Evolutionary conservation across 1,140 invertebrate species (phyloP), one percentile per base, ranked within the genome.

Genomic region (Proales similis): DNA sequence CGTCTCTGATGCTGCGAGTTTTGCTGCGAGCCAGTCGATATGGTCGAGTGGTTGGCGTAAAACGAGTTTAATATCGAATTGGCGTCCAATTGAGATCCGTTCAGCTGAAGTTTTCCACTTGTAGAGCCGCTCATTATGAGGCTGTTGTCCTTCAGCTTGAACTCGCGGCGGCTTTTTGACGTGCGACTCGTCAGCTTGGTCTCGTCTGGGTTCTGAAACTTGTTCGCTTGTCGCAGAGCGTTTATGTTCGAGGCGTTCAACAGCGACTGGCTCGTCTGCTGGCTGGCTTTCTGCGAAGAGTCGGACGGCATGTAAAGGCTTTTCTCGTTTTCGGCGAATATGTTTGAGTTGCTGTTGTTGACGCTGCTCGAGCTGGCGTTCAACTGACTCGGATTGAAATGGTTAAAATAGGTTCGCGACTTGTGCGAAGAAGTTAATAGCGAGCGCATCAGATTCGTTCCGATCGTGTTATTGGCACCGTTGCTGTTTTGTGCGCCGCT

Each of bases 51-150:
- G 29, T 57, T 57, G 11, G 36, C 51, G 27, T 42, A 57, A 57
- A 57, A 57, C 9, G 51, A 57, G 27, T 57, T 57, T 42, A 57
- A 26, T 24, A 57, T 57, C 32, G 51, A 57, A 17, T 39, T 57
- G 12, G 51, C 22, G 29, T 57, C 51, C 9, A 57, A 24, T 42
- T 57, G 51, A 3, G 51, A 57, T 17, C 24, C 12, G 32, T 57
- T 57, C 11, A n/a, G n/a, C n/a, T n/a, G n/a, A n/a, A n/a, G n/a
- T n/a, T n/a, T n/a, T n/a, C n/a, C n/a, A n/a, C n/a, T n/a, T n/a
- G n/a, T n/a, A n/a, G n/a, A n/a, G n/a, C n/a, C n/a, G n/a, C n/a
- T n/a, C n/a, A n/a, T n/a, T n/a, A n/a, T n/a, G n/a, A n/a, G n/a
- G n/a, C n/a, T n/a, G n/a, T n/a, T n/a, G n/a, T n/a, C n/a, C n/a